Evolutionary conservation across 1,140 invertebrate genomes (phyloP).

Genomic region (Radopholus similis): DNA sequence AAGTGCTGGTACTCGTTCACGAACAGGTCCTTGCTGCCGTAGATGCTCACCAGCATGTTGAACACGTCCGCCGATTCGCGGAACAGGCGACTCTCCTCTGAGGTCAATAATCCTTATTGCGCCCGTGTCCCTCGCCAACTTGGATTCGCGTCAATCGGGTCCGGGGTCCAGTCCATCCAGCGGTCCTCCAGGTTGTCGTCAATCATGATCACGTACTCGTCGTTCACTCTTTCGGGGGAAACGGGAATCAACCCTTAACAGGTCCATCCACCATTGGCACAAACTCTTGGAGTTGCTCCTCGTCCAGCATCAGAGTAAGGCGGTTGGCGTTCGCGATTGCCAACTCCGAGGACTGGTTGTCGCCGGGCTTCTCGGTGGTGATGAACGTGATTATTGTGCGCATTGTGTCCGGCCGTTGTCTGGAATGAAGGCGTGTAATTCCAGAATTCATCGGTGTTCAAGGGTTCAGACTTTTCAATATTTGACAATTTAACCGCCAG

Average conservation of each 20-base stretch:
- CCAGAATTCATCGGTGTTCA: neutral
- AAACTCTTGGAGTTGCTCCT: constrained; percentile 22
- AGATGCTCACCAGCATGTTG: constrained; percentile 94
- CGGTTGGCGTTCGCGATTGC: constrained; percentile 8
- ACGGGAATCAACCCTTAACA: neutral
- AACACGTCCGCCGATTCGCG: constrained; percentile 84
- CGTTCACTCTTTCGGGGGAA: constrained; percentile 37
- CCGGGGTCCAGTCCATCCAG: constrained; percentile 50
- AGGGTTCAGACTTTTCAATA: neutral
- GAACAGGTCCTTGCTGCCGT: constrained; percentile 95
- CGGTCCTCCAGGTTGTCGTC: constrained; percentile 40
- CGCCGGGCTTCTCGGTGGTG: constrained; percentile 49
- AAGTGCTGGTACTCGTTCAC: constrained; percentile 94
- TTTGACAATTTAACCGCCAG: neutral
- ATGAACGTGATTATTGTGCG: constrained; percentile 57
- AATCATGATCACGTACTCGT: constrained; percentile 50
- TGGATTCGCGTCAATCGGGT: constrained; percentile 51
- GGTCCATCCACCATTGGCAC: neutral
- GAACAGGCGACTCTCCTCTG: constrained; percentile 60
- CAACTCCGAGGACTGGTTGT: constrained; percentile 18
- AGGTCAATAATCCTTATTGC: neutral
- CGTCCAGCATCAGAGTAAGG: constrained; percentile 23
- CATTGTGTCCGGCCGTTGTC: constrained; percentile 52
- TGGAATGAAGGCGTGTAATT: constrained; percentile 13
- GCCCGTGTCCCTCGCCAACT: constrained; percentile 16